phyloP scores from a whole-genome alignment of 1,140 invertebrate genomes.

The Acyrthosiphon pisum region DNA sequence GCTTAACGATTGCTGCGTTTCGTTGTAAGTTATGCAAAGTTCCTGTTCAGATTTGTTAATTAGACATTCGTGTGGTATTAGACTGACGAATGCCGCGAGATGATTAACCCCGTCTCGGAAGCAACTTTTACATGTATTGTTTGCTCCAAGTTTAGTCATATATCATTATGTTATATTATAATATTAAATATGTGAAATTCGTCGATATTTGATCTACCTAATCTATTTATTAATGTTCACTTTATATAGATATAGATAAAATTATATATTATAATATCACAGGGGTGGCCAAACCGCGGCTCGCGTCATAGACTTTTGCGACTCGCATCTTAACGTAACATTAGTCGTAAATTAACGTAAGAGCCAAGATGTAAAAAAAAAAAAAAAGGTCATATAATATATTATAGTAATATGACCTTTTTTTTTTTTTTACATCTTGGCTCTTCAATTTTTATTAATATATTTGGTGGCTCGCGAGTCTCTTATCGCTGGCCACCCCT shows the following conservation, averaged over 20 bases:
- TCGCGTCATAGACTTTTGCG: too few relatives aligned
- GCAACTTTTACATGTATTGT: not conserved
- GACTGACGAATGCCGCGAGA: not conserved
- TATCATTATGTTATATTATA: not conserved
- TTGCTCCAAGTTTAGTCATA: not conserved
- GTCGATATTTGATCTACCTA: not conserved
- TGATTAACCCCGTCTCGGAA: not conserved
- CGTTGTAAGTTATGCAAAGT: constrained; percentile 38
- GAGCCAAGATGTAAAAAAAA: too few relatives aligned
- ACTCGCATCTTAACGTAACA: too few relatives aligned
- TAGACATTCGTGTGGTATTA: constrained; percentile 24
- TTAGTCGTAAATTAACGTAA: too few relatives aligned
- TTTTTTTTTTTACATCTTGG: too few relatives aligned
- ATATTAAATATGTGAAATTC: not conserved
- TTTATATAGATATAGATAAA: not conserved
- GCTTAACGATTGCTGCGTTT: constrained; percentile 31
- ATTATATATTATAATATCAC: not conserved
- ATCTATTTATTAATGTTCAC: not conserved
- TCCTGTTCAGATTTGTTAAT: constrained; percentile 41
- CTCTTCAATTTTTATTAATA: too few relatives aligned
- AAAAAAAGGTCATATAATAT: too few relatives aligned
- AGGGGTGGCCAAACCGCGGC: too few relatives aligned
- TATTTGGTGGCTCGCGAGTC: too few relatives aligned
- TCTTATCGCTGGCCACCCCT: too few relatives aligned
- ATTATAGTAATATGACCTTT: too few relatives aligned